These are phyloP conservation scores for Yponomeuta cagnagella DNA, from an alignment of 2,888 invertebrate genomes.

Conservation along the genomic window DNA sequence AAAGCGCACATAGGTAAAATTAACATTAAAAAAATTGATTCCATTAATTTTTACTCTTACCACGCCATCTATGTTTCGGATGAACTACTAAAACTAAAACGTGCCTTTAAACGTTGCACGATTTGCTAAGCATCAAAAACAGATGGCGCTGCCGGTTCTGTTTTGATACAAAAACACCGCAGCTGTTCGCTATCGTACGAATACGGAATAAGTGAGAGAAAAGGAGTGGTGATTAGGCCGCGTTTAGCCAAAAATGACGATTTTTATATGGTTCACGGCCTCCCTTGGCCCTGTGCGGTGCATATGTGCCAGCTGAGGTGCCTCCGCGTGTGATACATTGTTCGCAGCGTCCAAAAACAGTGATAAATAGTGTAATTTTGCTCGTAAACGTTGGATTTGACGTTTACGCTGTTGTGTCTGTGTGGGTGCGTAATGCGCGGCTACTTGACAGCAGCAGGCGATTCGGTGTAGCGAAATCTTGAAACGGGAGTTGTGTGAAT, in stretches of 20 bases:
- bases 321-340: conserved; percentile 50
- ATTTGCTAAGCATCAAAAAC: conserved; percentile 15
- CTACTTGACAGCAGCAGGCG: conserved; percentile 42
- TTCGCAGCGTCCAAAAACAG: conserved; percentile 50
- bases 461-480: conserved; percentile 67
- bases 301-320: conserved; percentile 47
- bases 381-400: conserved; percentile 69
- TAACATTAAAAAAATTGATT: background rate
- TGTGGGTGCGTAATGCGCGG: conserved; percentile 50
- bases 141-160: conserved; percentile 64
- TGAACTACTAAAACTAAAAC: background rate
- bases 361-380: conserved; percentile 59
- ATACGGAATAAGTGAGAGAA: conserved; percentile 70
- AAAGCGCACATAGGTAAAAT: background rate
- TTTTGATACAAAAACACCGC: conserved; percentile 66
- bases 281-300: conserved; percentile 42
- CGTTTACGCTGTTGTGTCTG: conserved; percentile 63
- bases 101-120: background rate
- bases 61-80: background rate
- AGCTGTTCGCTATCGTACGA: conserved; percentile 75
- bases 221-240: conserved; percentile 75
- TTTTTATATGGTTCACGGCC: conserved; percentile 63
- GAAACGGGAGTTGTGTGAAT: conserved; percentile 66
- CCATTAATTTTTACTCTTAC: background rate
- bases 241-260: conserved; percentile 62